Conservation (phyloP, 2,888 invertebrate genomes). For the Volucella bombylans region DNA sequence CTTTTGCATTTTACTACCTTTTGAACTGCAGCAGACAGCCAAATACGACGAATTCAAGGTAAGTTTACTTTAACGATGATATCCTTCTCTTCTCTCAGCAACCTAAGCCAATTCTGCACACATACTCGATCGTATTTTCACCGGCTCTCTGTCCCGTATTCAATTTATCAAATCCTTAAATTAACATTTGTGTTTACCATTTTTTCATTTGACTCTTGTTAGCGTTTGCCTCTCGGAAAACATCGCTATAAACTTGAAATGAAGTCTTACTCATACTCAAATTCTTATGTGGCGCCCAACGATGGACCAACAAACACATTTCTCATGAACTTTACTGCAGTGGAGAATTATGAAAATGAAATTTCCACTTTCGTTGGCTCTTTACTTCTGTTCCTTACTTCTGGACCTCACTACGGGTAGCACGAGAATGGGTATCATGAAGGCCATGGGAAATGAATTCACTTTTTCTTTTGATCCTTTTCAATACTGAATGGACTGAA, state of each 20-base stretch:
- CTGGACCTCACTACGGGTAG: neutral
- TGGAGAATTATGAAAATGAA: slow-evolving; percentile 73
- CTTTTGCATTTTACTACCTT: slow-evolving; percentile 34
- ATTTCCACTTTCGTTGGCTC: slow-evolving; percentile 68
- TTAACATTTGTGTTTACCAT: slow-evolving; percentile 64
- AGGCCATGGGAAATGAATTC: slow-evolving; percentile 58
- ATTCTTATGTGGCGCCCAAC: slow-evolving; percentile 59
- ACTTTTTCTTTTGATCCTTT: slow-evolving; percentile 7
- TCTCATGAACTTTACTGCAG: slow-evolving; percentile 71
- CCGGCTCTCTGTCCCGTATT: slow-evolving; percentile 61
- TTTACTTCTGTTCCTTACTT: slow-evolving; percentile 29
- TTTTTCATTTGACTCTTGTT: no score
- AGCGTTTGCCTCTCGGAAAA: neutral
- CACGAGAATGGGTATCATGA: slow-evolving; percentile 31
- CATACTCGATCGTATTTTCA: slow-evolving; percentile 36
- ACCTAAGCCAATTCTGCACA: slow-evolving; percentile 33
- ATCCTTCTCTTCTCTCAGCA: slow-evolving; percentile 25
- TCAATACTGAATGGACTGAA: neutral
- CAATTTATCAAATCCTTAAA: slow-evolving; percentile 71
- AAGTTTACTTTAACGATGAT: neutral
- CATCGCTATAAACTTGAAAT: neutral
- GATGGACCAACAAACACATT: slow-evolving; percentile 51
- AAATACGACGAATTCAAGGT: neutral
- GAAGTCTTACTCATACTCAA: slow-evolving; percentile 29
- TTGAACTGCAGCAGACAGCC: slow-evolving; percentile 45